Evolutionary conservation across 2,113 vertebrate species (phyloP), one percentile per base, ranked within the genome.

Genomic region (Megaleporinus macrocephalus): DNA sequence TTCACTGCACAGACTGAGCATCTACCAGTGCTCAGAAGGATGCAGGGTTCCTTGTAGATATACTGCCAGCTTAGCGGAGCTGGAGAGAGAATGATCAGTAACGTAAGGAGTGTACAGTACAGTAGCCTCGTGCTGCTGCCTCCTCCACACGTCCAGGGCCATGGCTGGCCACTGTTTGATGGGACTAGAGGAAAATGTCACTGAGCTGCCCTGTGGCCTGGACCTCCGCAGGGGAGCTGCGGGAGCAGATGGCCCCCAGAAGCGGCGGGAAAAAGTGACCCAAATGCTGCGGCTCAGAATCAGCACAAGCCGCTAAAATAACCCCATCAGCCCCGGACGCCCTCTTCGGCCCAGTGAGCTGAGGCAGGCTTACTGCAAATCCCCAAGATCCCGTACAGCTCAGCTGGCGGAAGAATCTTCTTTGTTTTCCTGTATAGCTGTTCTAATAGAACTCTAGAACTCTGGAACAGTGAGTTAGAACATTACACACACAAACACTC

Each of bases 211-310:
- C 89, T 36, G 82, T 90, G 89, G 92, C 89, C 91, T 90, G 92
- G 93, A 91, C 90, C 81, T 75, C 83, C 80, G 81, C 91, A 89
- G 88, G 85, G 79, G 84, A 91, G 91, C 92, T 93, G 93, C 93
- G 93, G 92, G 93, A 86, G 59, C 88, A 95, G 93, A 95, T 94
- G 93, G 94, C 84, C 53, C 83, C 74, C 79, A 89, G 87, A 88
- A 93, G 90, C 89, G 75, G 83, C 85, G 89, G 92, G 91, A 81
- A 91, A 87, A 86, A 30, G 89, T 93, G 94, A 93, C 93, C 93
- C 88, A 92, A 93, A 92, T 93, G 91, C 78, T 85, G 47, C 20
- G 14, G 47, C 61, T 49, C 82, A 30, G 49, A 22, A 57, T 41
- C 66, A 2, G 53, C 72, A 33, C 29, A n/a, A 5, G 49, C 26